Percentiles rank a stretch among this genome's conserved stretches.
Evolutionary conservation across 2,797 vertebrate genomes (phyloP).

Genomic region (Anniella stebbinsi): DNA sequence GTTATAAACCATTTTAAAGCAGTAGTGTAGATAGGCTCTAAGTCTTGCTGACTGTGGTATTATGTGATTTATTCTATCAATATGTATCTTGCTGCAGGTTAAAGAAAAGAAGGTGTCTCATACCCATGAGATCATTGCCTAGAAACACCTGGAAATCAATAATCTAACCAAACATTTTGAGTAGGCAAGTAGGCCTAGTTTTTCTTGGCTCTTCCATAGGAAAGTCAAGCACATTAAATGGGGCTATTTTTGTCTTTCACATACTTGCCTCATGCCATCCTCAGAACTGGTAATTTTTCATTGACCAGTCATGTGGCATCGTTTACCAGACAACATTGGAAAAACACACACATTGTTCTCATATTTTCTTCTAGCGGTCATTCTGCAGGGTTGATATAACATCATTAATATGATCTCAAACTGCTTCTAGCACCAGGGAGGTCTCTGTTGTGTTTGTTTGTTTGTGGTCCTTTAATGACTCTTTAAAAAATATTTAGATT

Average conservation of each 20-base stretch:
- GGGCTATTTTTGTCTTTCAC: conserved; percentile 61
- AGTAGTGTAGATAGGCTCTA: no score
- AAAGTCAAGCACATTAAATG: conserved; percentile 55
- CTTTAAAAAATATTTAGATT: not conserved
- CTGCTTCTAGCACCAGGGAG: not conserved
- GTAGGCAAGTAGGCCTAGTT: conserved; percentile 54
- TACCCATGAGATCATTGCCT: conserved; percentile 55
- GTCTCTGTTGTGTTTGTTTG: not conserved
- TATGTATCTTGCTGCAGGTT: conserved; percentile 49
- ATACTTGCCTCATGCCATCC: conserved; percentile 68
- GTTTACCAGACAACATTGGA: conserved; percentile 34
- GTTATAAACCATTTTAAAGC: no score
- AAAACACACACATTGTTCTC: conserved; percentile 48
- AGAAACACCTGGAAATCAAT: conserved; percentile 61
- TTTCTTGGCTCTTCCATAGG: conserved; percentile 66
- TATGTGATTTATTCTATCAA: conserved; percentile 47
- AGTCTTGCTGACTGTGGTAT: not conserved
- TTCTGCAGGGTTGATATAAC: conserved; percentile 25
- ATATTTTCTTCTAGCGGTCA: conserved; percentile 48
- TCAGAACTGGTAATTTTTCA: conserved; percentile 59
- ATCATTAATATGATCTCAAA: not conserved
- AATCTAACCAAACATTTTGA: conserved; percentile 63
- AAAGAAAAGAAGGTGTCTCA: conserved; percentile 47
- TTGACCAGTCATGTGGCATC: conserved; percentile 40
- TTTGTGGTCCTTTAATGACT: not conserved